Conservation (phyloP, 2,888 invertebrate genomes). For the Caenorhabditis sulstoni region DNA sequence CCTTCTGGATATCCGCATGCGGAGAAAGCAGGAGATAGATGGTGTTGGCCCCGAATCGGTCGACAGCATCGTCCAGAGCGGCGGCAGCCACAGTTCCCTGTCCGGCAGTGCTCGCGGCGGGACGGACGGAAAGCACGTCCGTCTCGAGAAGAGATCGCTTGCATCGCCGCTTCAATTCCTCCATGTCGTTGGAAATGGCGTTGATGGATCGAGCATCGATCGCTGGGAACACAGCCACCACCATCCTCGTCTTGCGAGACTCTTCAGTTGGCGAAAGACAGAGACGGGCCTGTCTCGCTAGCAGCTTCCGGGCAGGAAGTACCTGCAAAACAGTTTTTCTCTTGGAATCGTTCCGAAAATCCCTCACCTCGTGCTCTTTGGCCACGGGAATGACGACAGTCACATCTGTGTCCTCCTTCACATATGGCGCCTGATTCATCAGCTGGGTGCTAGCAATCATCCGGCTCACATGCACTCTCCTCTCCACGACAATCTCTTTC, state of each 20-base stretch:
- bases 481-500: constrained; percentile 60
- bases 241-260: constrained; percentile 72
- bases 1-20: constrained; percentile 86
- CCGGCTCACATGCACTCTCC: constrained; percentile 88
- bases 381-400: constrained; percentile 87
- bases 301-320: constrained; percentile 85
- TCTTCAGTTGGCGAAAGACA: constrained; percentile 85
- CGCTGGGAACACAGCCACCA: constrained; percentile 70
- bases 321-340: constrained; percentile 59
- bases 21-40: constrained; percentile 77
- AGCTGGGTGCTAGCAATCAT: constrained; percentile 91
- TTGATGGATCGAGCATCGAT: constrained; percentile 70
- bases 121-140: constrained; percentile 70
- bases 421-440: constrained; percentile 89
- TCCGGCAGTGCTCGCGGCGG: constrained; percentile 34
- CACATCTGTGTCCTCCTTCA: constrained; percentile 92
- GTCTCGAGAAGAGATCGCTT: constrained; percentile 74
- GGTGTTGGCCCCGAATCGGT: constrained; percentile 77
- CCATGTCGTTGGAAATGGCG: constrained; percentile 73
- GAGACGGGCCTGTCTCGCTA: constrained; percentile 86
- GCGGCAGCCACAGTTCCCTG: constrained; percentile 60
- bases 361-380: constrained; percentile 57
- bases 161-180: constrained; percentile 77
- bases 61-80: constrained; percentile 79
- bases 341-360: not conserved